phyloP scores from a whole-genome alignment of 2,888 invertebrate species.

The Diarsia dahlii region DNA sequence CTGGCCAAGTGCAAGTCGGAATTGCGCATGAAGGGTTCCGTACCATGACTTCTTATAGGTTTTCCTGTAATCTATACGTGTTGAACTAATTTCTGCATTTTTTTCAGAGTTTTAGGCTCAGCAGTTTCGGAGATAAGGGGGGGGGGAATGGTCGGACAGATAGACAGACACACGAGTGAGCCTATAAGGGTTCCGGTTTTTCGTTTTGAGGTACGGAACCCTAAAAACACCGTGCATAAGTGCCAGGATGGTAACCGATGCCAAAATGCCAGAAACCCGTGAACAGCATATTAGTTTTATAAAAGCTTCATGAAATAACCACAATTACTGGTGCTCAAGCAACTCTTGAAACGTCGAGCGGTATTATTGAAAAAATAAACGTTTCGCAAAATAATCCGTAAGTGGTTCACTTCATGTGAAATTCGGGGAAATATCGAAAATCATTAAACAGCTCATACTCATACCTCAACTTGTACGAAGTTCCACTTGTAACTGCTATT shows the following conservation, averaged over 20 bases:
- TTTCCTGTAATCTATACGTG: too few species aligned
- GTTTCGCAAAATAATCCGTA: constrained; percentile 5
- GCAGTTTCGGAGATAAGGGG: too few species aligned
- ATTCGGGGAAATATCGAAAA: constrained; percentile 11
- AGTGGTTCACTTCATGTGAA: constrained; percentile 15
- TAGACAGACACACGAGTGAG: too few species aligned
- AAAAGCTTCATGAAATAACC: not conserved
- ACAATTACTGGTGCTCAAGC: constrained; percentile 19
- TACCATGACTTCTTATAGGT: too few species aligned
- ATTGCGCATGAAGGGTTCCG: too few species aligned
- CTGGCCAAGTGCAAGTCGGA: too few species aligned
- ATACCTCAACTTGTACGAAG: constrained; percentile 10
- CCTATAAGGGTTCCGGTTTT: too few species aligned
- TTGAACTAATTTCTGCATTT: too few species aligned
- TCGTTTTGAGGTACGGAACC: too few species aligned
- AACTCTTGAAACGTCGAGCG: not conserved
- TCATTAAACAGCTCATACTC: constrained; percentile 17
- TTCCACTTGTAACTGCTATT: constrained; percentile 26
- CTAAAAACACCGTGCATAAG: too few species aligned
- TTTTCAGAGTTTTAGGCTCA: too few species aligned
- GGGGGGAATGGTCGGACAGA: too few species aligned
- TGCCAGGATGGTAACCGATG: not conserved
- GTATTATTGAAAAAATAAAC: not conserved
- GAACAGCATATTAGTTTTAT: not conserved
- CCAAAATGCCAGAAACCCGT: not conserved